Evolutionary conservation across 64 coral and sea anemone genomes (phyloP).

Genomic region (Anthopleura sola): DNA sequence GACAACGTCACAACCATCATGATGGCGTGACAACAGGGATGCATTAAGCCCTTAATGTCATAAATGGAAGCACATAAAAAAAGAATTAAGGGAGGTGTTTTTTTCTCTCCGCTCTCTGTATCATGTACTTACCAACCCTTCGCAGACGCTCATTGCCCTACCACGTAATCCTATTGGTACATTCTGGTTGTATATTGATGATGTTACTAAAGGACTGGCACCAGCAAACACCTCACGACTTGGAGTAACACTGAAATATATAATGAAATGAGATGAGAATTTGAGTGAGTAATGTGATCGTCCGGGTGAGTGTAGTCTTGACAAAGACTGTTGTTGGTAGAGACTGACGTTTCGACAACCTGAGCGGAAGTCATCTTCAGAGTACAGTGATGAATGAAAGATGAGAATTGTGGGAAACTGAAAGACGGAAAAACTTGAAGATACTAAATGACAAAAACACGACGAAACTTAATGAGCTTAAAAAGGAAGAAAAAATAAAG

Average conservation of each 20-base stretch:
- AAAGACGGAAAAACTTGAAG: no score
- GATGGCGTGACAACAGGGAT: no score
- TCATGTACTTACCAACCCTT: slow-evolving; percentile 12
- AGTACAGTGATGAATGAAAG: not conserved
- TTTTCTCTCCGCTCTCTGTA: not conserved
- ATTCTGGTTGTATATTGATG: slow-evolving; percentile 28
- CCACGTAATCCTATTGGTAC: slow-evolving; percentile 9
- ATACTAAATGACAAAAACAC: not conserved
- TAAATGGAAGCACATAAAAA: no score
- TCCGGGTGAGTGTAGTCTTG: no score
- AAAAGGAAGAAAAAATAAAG: not conserved
- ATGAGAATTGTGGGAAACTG: not conserved
- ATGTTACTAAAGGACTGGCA: slow-evolving; percentile 33
- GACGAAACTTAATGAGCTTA: not conserved
- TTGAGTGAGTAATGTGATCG: no score
- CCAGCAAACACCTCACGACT: not conserved
- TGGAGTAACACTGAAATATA: slow-evolving; percentile 30
- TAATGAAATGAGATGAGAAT: not conserved
- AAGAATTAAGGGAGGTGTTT: no score
- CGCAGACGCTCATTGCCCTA: slow-evolving; percentile 45
- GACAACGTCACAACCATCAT: no score
- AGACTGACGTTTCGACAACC: no score
- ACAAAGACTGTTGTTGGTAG: no score
- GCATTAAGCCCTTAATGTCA: no score
- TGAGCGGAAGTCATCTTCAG: no score